Base-by-base conservation (phyloP, 2,113 vertebrate genomes). In the Malaclemys terrapin region DNA sequence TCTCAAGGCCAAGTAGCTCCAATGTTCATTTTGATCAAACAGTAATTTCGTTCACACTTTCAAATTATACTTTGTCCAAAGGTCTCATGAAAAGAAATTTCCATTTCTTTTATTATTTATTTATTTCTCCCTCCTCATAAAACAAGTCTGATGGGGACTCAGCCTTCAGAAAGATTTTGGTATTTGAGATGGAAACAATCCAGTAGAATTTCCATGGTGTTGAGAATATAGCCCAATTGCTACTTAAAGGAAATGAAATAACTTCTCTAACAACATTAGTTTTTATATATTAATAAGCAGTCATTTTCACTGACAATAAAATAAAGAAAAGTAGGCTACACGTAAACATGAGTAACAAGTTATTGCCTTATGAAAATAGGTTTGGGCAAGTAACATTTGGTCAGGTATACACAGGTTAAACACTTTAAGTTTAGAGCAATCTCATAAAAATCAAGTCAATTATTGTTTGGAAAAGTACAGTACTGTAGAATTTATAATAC, bases 21-120 rank as follows among this genome's bases (percentile, higher is more conserved):
- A 96, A 96, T 97, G 89, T 91, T 96, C n/a, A 0, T 82, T 95
- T 97, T 95, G 94, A 94, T 97, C 97, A 97, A 96, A 96, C 83
- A 96, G 92, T 89, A 93, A 53, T 96, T 96, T 96, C 85, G 90
- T 94, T 97, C 95, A 93, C 90, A 88, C 76, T 97, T 96, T 95
- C 50, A 96, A 96, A 96, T 94, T 97, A 83, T 79, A 97, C 88
- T 97, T 97, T 97, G 85, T 95, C 92, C 91, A 97, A 97, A 98
- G 97, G 95, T 97, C 96, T 98, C 78, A 76, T 49, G 88, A 89
- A 96, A 95, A 96, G 79, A 96, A 90, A 82, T 84, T 91, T 94
- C 62, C 59, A 57, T 88, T 54, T 79, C 59, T 69, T 83, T 13
- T 86, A 49, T 80, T 89, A 84, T 69, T 20, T 53, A 53, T 53